A percentile compares a stretch with the other conserved stretches of the same genome.
These are phyloP conservation scores for Drosophila hamatofila DNA, from an alignment of 2,888 invertebrate species.

Conservation along the genomic window DNA sequence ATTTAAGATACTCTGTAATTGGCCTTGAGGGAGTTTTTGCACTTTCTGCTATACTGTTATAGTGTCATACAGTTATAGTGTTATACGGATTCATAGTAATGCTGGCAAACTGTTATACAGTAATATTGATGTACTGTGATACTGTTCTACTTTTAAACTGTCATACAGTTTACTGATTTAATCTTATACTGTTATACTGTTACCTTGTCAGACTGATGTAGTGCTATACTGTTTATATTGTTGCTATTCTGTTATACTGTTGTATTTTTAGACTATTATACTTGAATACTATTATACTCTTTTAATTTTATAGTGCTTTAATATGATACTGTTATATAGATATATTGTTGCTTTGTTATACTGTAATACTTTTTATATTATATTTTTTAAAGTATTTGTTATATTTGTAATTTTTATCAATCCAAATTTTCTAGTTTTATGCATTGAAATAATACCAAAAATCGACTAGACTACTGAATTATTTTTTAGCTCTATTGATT, in stretches of 20 bases:
- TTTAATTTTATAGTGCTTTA: neutral
- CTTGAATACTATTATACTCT: neutral
- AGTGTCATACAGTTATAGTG: neutral
- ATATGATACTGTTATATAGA: no score
- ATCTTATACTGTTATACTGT: neutral
- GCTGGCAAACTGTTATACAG: no score
- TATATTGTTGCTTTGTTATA: no score
- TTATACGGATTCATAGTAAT: neutral
- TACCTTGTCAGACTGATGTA: neutral
- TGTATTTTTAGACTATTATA: neutral
- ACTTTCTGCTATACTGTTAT: neutral
- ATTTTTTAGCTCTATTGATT: no score
- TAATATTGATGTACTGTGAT: no score
- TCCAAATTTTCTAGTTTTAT: no score
- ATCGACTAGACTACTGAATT: no score
- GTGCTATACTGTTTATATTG: neutral
- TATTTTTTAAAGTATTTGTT: no score
- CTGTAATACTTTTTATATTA: no score
- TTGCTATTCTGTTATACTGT: neutral
- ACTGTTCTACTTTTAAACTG: neutral
- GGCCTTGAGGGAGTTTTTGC: neutral
- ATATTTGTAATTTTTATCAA: no score
- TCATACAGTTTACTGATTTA: no score
- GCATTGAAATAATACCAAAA: no score
- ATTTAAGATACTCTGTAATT: neutral